Base-by-base conservation (phyloP, 2,888 invertebrate genomes). In the Aphodius granarius region DNA sequence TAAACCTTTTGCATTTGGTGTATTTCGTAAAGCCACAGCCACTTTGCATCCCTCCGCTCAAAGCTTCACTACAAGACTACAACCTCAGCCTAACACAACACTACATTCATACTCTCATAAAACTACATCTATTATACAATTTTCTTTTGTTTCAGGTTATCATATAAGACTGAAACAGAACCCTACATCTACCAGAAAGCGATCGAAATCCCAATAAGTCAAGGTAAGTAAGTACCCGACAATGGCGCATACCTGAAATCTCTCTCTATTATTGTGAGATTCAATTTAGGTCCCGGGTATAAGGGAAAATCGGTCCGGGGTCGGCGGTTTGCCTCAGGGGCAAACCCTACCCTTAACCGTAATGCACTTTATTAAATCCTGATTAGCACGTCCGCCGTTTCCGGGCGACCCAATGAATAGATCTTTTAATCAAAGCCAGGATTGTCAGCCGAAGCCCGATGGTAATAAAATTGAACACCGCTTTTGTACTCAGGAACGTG, bases 101-200 rank as follows among this genome's bases (percentile, higher is more conserved):
- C 6, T 9, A 43, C 3, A 43, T 43, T 9, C 13, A 43, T 43
- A 43, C 1, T 43, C 43, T 43, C 6, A 43, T 3, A 3, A 1
- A 43, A 43, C 43, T 43, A 43, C 43, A 43, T 9, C n/a, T 21
- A 70, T 63, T 62, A n/a, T n/a, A n/a, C n/a, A n/a, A n/a, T 23
- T 80, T 75, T 82, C 73, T 77, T 82, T 88, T 88, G 86, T 90
- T 90, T 78, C 89, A 91, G 90, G 83, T 88, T 91, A 87, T 89
- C 90, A 78, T 90, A 90, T 87, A 89, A 89, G 83, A 87, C 87
- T 84, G 87, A 87, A 83, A 86, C 86, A 84, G 88, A 89, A 87
- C 86, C 89, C 86, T 88, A 88, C 86, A 86, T 90, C 82, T 89
- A 89, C 86, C 89, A 89, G 89, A 88, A 89, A 87, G 89, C 88